Evolutionary conservation across 2,888 invertebrate genomes (phyloP).

Genomic region (Mimas tiliae): DNA sequence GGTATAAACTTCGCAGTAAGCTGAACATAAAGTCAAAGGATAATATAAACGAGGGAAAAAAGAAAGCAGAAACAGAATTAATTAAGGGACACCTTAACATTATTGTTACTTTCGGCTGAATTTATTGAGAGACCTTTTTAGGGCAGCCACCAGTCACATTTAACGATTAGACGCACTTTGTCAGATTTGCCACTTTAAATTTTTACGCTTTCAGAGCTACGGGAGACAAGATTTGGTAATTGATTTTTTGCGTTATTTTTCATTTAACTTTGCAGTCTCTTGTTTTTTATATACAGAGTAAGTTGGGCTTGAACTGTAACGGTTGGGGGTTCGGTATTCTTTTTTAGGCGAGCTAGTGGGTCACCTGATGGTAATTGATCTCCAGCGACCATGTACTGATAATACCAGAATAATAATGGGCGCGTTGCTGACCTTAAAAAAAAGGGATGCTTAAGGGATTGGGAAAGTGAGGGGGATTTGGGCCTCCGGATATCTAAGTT

Average conservation of each 20-base stretch:
- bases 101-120: slow-evolving; percentile 40
- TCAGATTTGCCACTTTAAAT: slow-evolving; percentile 24
- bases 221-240: slow-evolving; percentile 1
- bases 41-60: slow-evolving; percentile 36
- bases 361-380: too few species aligned
- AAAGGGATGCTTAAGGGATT: too few species aligned
- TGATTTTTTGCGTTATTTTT: neutral
- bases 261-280: neutral
- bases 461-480: too few species aligned
- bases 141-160: slow-evolving; percentile 10
- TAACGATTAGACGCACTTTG: slow-evolving; percentile 26
- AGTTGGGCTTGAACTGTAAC: neutral
- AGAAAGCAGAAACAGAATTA: slow-evolving; percentile 37
- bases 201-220: slow-evolving; percentile 1
- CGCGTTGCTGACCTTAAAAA: too few species aligned
- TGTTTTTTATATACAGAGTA: neutral
- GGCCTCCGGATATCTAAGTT: too few species aligned
- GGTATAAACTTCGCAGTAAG: slow-evolving; percentile 26
- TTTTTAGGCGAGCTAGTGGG: too few species aligned
- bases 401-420: too few species aligned
- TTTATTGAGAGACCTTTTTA: slow-evolving; percentile 36
- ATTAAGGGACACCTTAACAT: slow-evolving; percentile 45
- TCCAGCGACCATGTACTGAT: too few species aligned
- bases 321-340: too few species aligned
- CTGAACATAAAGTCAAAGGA: slow-evolving; percentile 36